Evolutionary conservation across 2,797 vertebrate species (phyloP), one percentile per base, ranked within the genome.

Genomic region (Sebastes goodei): DNA sequence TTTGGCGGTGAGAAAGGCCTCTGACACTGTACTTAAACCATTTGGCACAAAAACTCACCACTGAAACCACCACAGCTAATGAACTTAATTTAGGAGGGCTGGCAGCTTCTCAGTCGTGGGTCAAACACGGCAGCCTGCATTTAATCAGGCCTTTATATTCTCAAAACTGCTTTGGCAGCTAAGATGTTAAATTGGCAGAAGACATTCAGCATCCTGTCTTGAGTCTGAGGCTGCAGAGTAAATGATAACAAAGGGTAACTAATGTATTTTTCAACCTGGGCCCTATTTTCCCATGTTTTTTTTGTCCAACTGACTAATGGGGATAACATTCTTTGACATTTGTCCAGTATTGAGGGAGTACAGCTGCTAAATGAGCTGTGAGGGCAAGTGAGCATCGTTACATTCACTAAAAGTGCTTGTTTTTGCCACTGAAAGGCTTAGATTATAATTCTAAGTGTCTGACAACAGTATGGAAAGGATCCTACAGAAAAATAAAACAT

Each of bases 31-130:
- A 72, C 49, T 86, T 61, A 57, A 63, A 86, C 72, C 65, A 81
- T 86, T 87, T 83, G 65, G 82, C 81, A 76, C 62, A 25, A 66
- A 65, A 77, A 59, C 53, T 60, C 14, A 70, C 61, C 68, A 73
- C 38, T 88, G 76, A 82, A 85, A 79, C 71, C 78, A 66, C 71
- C 76, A 66, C 23, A 71, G 33, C 69, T 90, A 87, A 89, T 92
- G 64, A 86, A 83, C 56, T 73, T 83, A 78, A 88, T 89, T 87
- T 77, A 76, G 63, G 23, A 82, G 57, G 33, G 9, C 63, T 89
- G 79, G 75, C 80, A 78, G 67, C 56, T 27, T 55, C n/a, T 79
- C 55, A 64, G 23, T 52, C 21, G 49, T 55, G 20, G 15, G 52
- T 80, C 42, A 1, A 83, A 83, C 49, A 73, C 46, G 74, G 49